Evolutionary conservation across 2,888 invertebrate genomes (phyloP).

Genomic region (Sturmia bella): DNA sequence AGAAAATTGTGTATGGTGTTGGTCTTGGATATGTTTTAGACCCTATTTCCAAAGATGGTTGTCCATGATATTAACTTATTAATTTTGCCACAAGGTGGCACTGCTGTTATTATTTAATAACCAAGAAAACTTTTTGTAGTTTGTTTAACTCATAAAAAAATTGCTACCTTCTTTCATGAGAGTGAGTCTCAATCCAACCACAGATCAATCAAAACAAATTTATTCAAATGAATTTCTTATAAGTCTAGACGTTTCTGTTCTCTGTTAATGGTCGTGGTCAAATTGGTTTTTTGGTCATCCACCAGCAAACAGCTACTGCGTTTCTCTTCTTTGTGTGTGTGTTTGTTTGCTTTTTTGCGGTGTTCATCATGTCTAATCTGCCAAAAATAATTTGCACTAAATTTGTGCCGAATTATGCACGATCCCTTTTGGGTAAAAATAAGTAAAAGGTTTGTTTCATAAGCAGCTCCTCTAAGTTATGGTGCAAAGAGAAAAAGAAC

Average conservation of each 20-base stretch:
- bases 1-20: no score
- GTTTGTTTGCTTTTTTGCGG: slow-evolving; percentile 23
- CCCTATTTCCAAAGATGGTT: no score
- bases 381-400: slow-evolving; percentile 61
- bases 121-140: background rate
- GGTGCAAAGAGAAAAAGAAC: slow-evolving; percentile 15
- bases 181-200: slow-evolving; percentile 25
- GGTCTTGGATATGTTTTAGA: no score
- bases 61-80: no score
- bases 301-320: slow-evolving; percentile 39
- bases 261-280: slow-evolving; percentile 1
- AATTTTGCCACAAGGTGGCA: no score
- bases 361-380: slow-evolving; percentile 55
- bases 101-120: no score
- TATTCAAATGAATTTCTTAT: slow-evolving; percentile 65
- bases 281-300: slow-evolving; percentile 49
- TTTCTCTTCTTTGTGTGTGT: slow-evolving; percentile 16
- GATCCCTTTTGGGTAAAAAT: slow-evolving; percentile 66
- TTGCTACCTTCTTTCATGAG: background rate
- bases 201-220: slow-evolving; percentile 52
- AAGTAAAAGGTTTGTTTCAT: slow-evolving; percentile 33
- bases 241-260: slow-evolving; percentile 69
- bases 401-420: slow-evolving; percentile 71
- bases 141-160: background rate
- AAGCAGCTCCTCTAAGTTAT: slow-evolving; percentile 46